Evolutionary conservation across 2,113 vertebrate genomes (phyloP).

Genomic region (Lagopus muta): DNA sequence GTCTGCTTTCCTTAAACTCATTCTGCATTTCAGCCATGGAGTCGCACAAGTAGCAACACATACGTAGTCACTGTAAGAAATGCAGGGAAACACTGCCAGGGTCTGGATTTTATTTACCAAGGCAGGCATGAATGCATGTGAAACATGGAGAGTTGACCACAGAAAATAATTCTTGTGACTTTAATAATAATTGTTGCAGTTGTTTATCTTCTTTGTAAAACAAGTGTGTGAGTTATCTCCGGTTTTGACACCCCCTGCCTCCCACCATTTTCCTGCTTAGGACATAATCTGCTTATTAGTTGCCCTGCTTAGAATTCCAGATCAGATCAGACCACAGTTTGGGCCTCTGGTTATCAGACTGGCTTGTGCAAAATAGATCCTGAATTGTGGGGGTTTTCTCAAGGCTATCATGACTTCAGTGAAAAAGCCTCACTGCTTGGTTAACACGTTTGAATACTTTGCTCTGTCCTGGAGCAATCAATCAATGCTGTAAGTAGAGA

Average conservation of each 20-base stretch:
- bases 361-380: not conserved
- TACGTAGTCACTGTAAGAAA: not conserved
- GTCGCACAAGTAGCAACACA: not conserved
- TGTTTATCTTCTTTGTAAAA: not conserved
- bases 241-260: not conserved
- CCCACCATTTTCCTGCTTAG: not conserved
- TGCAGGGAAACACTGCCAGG: not conserved
- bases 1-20: not conserved
- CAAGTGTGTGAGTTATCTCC: not conserved
- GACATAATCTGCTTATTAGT: conserved; percentile 56
- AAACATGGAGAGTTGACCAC: not conserved
- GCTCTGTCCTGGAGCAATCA: not conserved
- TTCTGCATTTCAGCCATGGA: not conserved
- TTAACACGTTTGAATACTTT: not conserved
- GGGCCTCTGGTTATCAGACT: not conserved
- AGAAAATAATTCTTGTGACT: not conserved
- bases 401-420: not conserved
- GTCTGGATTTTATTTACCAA: not conserved
- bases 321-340: not conserved
- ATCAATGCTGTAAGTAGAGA: not conserved
- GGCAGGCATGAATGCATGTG: not conserved
- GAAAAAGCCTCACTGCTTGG: not conserved
- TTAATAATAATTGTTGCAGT: not conserved
- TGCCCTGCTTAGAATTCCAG: conserved; percentile 61
- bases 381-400: not conserved